These are phyloP conservation scores for Pocillopora verrucosa DNA, from an alignment of 64 coral and sea anemone genomes.

Conservation along the genomic window DNA sequence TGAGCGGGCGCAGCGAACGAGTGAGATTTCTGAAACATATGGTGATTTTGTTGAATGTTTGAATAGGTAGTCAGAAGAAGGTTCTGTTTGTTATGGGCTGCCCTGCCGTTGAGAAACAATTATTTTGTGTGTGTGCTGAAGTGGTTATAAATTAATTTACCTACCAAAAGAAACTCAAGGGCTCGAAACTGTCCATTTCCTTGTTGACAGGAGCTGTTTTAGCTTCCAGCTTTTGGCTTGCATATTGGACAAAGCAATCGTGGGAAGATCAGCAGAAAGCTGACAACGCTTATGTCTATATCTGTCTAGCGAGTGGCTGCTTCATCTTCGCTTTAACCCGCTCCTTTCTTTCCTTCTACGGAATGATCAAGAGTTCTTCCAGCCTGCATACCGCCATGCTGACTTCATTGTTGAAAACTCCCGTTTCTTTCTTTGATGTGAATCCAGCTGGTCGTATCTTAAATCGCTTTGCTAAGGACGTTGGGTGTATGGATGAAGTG, in stretches of 20 bases:
- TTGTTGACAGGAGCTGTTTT: neutral
- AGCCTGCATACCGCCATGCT: slow-evolving; percentile 40
- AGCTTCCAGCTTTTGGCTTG: slow-evolving; percentile 20
- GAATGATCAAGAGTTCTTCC: neutral
- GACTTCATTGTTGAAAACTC: slow-evolving; percentile 14
- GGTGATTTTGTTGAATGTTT: too few species aligned
- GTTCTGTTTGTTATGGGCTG: too few species aligned
- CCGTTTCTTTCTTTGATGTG: slow-evolving; percentile 36
- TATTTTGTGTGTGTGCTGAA: too few species aligned
- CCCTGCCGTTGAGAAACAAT: too few species aligned
- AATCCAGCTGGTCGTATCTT: slow-evolving; percentile 52
- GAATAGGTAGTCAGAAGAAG: too few species aligned
- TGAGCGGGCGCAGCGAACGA: too few species aligned
- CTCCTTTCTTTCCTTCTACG: slow-evolving; percentile 13
- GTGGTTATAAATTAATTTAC: too few species aligned
- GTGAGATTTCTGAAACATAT: too few species aligned
- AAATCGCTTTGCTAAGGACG: slow-evolving; percentile 51
- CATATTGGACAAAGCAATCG: neutral
- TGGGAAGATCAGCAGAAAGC: neutral
- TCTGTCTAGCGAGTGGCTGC: neutral
- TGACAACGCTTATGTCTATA: slow-evolving; percentile 17
- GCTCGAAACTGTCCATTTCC: neutral
- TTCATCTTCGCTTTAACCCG: slow-evolving; percentile 17
- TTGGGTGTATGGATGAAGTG: slow-evolving; percentile 36
- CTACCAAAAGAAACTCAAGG: too few species aligned